Conservation (phyloP, 1,140 invertebrate species). For the Pseudachorutes palmiensis region DNA sequence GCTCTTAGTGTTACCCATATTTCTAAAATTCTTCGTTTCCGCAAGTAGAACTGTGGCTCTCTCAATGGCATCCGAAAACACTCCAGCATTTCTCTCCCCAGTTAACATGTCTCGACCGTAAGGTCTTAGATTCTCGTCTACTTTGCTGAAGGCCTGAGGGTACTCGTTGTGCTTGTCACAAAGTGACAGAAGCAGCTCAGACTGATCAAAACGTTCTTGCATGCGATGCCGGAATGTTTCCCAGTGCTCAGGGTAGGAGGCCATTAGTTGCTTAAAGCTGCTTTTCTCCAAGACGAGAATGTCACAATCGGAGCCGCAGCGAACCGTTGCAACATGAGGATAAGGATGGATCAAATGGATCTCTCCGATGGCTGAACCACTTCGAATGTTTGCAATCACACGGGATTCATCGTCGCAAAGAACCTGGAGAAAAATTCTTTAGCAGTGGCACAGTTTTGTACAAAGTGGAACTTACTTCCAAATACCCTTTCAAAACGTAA, state of each 20-base stretch:
- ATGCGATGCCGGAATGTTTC: constrained; percentile 21
- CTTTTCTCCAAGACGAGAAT: constrained; percentile 23
- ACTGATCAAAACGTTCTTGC: constrained; percentile 26
- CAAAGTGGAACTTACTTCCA: constrained; percentile 33
- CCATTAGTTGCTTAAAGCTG: constrained; percentile 23
- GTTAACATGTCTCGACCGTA: neutral
- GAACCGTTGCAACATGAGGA: constrained; percentile 24
- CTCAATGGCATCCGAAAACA: neutral
- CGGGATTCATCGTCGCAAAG: constrained; percentile 24
- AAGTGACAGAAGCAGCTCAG: constrained; percentile 18
- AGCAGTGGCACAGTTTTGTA: too few relatives aligned
- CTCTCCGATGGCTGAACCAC: constrained; percentile 35
- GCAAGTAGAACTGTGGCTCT: too few relatives aligned
- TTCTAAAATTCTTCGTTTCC: too few relatives aligned
- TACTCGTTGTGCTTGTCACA: constrained; percentile 20
- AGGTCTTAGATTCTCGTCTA: neutral
- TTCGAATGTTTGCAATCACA: constrained; percentile 26
- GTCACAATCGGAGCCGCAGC: constrained; percentile 33
- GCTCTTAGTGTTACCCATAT: too few relatives aligned
- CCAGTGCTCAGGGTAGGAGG: constrained; percentile 25
- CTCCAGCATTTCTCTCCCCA: neutral
- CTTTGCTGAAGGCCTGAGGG: constrained; percentile 10
- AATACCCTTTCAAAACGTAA: constrained; percentile 31
- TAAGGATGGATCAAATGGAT: constrained; percentile 34
- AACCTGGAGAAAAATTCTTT: constrained; percentile 17